Evolutionary conservation across 2,113 vertebrate species (phyloP), one percentile per base, ranked within the genome.

Genomic region (Leuciscus idus): DNA sequence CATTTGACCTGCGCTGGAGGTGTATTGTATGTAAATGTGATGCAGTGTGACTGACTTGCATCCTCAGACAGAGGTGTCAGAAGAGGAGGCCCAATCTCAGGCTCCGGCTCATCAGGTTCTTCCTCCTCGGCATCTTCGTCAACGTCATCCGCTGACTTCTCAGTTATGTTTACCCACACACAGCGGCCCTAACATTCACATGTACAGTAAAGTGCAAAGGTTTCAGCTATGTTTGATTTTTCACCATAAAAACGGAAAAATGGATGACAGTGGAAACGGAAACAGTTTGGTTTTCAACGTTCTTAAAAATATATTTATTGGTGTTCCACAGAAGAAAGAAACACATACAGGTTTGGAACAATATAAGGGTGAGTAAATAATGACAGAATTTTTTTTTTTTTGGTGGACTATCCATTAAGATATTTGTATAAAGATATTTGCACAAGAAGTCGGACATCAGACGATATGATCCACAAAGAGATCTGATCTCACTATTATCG

Each of bases 1-100:
- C 26, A 36, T 23, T 30, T 79, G 23, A 79, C 43, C 55, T 33
- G 15, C 21, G 10, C 46, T 46, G 28, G 28, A 72, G 57, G 28
- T 43, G 43, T 28, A 2, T 19, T 79, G 19, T 61, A 13, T 70
- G 26, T 26, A 59, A 55, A 59, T 52, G 50, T 3, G 9, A 61
- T 48, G 23, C 19, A 68, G 46, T 28, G 8, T 23, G 19, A 73
- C 90, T 88, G 92, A 99, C 98, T 97, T 96, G 93, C 95, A 91
- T 99, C 98, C 92, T 98, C 96, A 81, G 97, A 97, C 2, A 99
- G 90, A 0, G 96, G 95, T 30, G 96, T 98, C 80, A 99, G 94
- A 88, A 99, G 95, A 50, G 96, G 95, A 8, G 97, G 97, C 43
- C 98, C 98, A 83, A 94, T 92, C 93, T 99, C 97, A 76, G 96